A percentile compares a stretch with the other conserved stretches of the same genome.
These are phyloP conservation scores for Odontophorus gujanensis DNA, from an alignment of 2,113 vertebrate genomes.

Conservation along the genomic window DNA sequence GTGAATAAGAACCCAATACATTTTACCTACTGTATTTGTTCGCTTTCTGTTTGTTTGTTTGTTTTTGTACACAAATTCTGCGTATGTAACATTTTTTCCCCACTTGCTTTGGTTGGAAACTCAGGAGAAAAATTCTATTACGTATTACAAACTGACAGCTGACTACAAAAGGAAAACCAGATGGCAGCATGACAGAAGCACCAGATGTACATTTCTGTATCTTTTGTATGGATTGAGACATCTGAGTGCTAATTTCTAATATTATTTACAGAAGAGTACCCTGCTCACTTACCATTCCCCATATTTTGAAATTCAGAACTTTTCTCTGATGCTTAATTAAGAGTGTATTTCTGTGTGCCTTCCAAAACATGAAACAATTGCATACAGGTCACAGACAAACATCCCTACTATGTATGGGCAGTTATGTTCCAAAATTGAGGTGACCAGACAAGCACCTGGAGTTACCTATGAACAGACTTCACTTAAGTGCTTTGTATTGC, in stretches of 20 bases:
- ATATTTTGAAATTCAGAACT: neutral
- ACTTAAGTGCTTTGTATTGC: neutral
- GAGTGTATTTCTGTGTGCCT: neutral
- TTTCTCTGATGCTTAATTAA: neutral
- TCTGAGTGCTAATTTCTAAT: neutral
- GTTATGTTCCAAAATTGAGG: neutral
- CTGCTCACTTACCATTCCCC: neutral
- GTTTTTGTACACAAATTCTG: neutral
- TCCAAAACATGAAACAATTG: neutral
- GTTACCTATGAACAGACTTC: neutral
- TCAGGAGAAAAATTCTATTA: neutral
- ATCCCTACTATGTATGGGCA: neutral
- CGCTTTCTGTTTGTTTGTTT: neutral
- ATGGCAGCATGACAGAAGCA: neutral
- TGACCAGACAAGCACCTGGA: neutral
- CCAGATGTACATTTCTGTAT: neutral
- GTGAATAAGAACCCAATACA: neutral
- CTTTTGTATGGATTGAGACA: neutral
- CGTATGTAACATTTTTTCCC: accelerated
- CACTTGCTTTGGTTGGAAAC: neutral
- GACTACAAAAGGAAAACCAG: constrained; percentile 6
- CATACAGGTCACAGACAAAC: neutral
- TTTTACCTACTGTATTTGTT: neutral
- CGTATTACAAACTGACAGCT: neutral
- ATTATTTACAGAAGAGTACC: neutral